Evolutionary conservation across 2,888 invertebrate species (phyloP).

Genomic region (Troides oblongomaculatus): DNA sequence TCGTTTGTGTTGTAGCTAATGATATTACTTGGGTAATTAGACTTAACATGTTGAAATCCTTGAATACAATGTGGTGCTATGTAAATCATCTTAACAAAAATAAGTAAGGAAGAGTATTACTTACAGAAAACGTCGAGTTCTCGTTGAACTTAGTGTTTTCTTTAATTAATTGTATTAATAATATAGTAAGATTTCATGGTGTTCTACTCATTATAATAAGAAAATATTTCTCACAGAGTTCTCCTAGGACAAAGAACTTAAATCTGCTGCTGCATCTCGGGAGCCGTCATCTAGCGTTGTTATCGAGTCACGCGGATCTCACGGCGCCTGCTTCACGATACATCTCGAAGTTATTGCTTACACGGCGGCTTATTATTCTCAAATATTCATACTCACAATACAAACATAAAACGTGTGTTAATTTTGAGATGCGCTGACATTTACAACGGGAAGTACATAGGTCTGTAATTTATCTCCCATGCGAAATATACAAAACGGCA

Average conservation of each 20-base stretch:
- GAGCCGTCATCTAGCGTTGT: conserved; percentile 37
- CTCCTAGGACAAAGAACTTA: conserved; percentile 55
- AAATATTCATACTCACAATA: conserved; percentile 34
- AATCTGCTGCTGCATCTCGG: conserved; percentile 56
- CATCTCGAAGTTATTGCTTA: conserved; percentile 42
- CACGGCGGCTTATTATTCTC: conserved; percentile 39
- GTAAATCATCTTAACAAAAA: too few species aligned
- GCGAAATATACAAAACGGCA: conserved; percentile 50
- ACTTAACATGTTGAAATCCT: too few species aligned
- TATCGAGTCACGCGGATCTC: conserved; percentile 71
- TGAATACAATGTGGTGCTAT: too few species aligned
- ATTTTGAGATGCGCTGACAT: conserved; percentile 33
- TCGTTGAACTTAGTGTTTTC: too few species aligned
- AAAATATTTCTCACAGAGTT: conserved; percentile 45
- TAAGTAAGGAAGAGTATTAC: too few species aligned
- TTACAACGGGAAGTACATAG: conserved; percentile 53
- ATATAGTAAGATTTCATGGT: not conserved
- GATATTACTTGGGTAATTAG: too few species aligned
- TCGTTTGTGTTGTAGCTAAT: too few species aligned
- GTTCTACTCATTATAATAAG: not conserved
- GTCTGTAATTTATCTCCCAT: conserved; percentile 44
- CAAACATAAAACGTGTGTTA: conserved; percentile 37
- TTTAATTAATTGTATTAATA: not conserved
- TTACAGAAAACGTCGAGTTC: too few species aligned
- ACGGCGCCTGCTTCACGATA: conserved; percentile 45